Conservation (phyloP, 2,113 vertebrate species). For the Malaclemys terrapin region DNA sequence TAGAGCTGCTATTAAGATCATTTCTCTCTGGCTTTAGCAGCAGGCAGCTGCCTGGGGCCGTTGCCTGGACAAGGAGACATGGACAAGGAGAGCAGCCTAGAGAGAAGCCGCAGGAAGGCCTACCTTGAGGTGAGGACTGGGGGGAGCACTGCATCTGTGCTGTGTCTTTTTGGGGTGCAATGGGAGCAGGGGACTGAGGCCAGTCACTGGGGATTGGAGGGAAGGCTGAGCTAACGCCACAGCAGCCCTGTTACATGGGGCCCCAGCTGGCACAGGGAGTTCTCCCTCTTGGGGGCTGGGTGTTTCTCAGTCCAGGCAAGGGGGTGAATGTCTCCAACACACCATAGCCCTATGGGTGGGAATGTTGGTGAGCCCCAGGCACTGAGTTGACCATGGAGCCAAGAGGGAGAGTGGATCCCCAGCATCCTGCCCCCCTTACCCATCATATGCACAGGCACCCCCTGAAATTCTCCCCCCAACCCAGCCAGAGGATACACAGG, state of each 20-base stretch:
- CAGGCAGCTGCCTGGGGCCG: background rate
- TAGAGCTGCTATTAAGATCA: background rate
- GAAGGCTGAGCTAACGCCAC: background rate
- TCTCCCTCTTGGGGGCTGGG: background rate
- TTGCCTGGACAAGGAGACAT: background rate
- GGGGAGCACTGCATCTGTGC: background rate
- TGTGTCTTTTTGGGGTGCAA: background rate
- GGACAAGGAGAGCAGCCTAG: background rate
- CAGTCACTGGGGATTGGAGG: background rate
- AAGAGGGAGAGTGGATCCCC: background rate
- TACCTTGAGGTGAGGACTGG: background rate
- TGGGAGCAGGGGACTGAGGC: background rate
- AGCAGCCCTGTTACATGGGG: background rate
- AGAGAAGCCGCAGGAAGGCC: background rate
- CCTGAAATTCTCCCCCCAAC: background rate
- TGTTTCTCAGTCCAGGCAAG: background rate
- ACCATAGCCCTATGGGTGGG: background rate
- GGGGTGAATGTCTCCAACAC: background rate
- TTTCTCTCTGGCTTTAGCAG: background rate
- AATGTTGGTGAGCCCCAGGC: background rate
- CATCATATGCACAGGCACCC: background rate
- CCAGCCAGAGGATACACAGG: background rate
- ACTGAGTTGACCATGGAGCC: background rate
- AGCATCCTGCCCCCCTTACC: background rate
- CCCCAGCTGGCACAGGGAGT: no score